Base-by-base conservation (phyloP, 2,113 vertebrate genomes). In the Notiomystis cincta region DNA sequence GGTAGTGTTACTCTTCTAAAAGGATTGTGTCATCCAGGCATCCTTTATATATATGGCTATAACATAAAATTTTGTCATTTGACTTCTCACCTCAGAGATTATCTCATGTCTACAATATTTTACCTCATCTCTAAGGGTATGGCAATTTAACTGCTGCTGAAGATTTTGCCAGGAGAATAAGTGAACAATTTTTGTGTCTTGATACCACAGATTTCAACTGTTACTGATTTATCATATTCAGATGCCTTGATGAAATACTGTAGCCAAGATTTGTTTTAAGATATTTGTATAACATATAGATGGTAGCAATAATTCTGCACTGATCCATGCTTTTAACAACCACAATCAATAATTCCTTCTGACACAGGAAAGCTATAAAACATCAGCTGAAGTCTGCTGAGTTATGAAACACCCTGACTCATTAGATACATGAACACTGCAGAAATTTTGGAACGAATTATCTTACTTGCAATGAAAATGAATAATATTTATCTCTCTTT, bases 401-500 rank as follows among this genome's bases (percentile, higher is more conserved):
- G 62, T 70, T 96, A 89, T 67, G 79, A 96, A 96, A 82, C 47
- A 27, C 17, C 23, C 80, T 79, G 82, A 69, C 42, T 93, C 90
- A 92, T 91, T 80, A 77, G 50, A 81, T 65, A 90, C n/a, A 76
- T 53, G 66, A 91, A 71, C 11, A 50, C 16, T 60, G 38, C 10
- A 73, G 48, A 94, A 78, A 75, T 92, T 94, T 53, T 82, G 66
- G 56, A 87, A 89, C 38, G 93, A 92, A 95, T 94, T 81, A 66
- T 3, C 50, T 92, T 70, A 60, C 47, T 89, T 89, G 22, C 16
- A 66, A 75, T 82, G 37, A 48, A 62, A 92, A 95, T 94, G 93
- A 88, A 85, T 82, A 83, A 72, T 90, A 93, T 94, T 90, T 92
- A 66, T 72, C 14, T 86, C 12, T 83, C 24, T 90, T 70, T 90